These are phyloP conservation scores for Calosoma granatense DNA, from an alignment of 1,140 invertebrate species.

Conservation along the genomic window DNA sequence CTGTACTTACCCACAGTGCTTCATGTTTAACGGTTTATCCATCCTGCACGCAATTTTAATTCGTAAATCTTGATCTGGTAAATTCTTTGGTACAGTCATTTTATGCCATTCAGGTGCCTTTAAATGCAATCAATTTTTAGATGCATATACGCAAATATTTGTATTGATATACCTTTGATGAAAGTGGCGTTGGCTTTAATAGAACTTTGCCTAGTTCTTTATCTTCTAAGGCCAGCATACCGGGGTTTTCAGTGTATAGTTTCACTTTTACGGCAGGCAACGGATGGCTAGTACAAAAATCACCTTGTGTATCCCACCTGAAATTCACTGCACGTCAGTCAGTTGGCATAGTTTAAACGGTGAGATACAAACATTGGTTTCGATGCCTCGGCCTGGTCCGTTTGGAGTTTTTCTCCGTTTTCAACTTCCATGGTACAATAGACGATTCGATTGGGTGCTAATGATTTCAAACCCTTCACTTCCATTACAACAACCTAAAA, in stretches of 20 bases:
- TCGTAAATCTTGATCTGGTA: slow-evolving; percentile 86
- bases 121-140: slow-evolving; percentile 18
- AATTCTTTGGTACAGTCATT: slow-evolving; percentile 91
- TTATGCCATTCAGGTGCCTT: slow-evolving; percentile 94
- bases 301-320: slow-evolving; percentile 95
- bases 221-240: slow-evolving; percentile 95
- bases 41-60: slow-evolving; percentile 97
- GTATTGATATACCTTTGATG: slow-evolving; percentile 69
- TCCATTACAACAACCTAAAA: slow-evolving; percentile 93
- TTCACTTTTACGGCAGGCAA: slow-evolving; percentile 95
- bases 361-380: slow-evolving; percentile 78
- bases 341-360: neutral
- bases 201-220: slow-evolving; percentile 96
- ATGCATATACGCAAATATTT: neutral
- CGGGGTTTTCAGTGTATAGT: slow-evolving; percentile 95
- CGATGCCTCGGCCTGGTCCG: slow-evolving; percentile 97
- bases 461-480: slow-evolving; percentile 93
- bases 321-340: neutral
- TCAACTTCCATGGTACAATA: slow-evolving; percentile 99
- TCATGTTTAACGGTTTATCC: slow-evolving; percentile 99
- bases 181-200: slow-evolving; percentile 81
- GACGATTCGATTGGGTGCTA: slow-evolving; percentile 94
- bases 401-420: slow-evolving; percentile 95
- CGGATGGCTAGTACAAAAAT: slow-evolving; percentile 96
- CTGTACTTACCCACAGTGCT: slow-evolving; percentile 78